Base-by-base conservation (phyloP, 2,113 vertebrate species). In the Strigops habroptila region DNA sequence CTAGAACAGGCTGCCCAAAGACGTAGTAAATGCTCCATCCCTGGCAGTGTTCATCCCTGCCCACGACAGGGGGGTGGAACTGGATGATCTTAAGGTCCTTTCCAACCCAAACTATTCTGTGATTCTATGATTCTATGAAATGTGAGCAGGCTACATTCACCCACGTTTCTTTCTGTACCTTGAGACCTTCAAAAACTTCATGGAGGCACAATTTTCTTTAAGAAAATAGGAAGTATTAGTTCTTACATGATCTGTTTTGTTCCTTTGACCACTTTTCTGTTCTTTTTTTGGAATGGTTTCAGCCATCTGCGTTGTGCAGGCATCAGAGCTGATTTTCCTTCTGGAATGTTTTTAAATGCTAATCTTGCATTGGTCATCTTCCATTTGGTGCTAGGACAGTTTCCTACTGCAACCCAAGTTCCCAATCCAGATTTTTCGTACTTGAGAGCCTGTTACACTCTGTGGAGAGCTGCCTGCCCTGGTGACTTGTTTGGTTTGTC, bases 271-370 rank as follows among this genome's bases (percentile, higher is more conserved):
- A 22, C 24, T 77, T 86, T 21, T 17, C 27, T 44, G 3, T 9
- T 1, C 4, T 57, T 30, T 19, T 46, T 83, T 78, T 37, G 33
- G 28, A 82, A 53, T 1, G 3, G 41, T 57, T 91, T 83, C 44
- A 31, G 18, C 18, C 35, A 57, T 21, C 4, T 44, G 6, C 1
- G 0, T 18, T 73, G 22, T 35, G 12, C 71, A 30, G 21, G 7
- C 48, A 35, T 35, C 77, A 81, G 49, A 73, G 23, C 18, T 86
- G 15, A 33, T 76, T 46, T 14, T 33, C 68, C 14, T 25, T 64
- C 46, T 60, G 48, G 27, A 10, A 76, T 68, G 5, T 27, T 76
- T 87, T 62, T 31, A 21, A 68, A 82, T 10, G 4, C 33, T 76
- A 28, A 18, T 31, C 12, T 57, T 37, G 4, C 7, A n/a, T 83